Evolutionary conservation across 2,797 vertebrate genomes (phyloP).

Genomic region (Halcyon smyrnensis): DNA sequence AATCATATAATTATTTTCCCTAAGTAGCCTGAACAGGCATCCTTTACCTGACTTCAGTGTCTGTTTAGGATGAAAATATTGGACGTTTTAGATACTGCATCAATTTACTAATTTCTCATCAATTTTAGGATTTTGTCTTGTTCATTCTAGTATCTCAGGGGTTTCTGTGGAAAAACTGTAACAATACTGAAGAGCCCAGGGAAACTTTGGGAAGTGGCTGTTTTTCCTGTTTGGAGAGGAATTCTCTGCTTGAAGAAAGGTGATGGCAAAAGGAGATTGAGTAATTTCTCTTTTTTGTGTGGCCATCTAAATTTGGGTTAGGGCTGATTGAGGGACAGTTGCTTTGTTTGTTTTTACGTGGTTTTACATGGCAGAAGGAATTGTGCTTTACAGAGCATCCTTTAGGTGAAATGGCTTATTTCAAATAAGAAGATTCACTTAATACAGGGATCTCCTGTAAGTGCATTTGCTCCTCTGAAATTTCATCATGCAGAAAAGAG

Average conservation of each 20-base stretch:
- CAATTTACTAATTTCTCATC: not conserved
- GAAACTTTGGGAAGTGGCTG: not conserved
- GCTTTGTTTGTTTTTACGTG: not conserved
- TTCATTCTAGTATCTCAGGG: not conserved
- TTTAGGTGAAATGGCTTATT: not conserved
- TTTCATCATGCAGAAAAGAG: not conserved
- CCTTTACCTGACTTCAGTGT: not conserved
- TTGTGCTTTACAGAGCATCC: not conserved
- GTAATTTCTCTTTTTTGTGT: not conserved
- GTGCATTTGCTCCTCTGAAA: not conserved
- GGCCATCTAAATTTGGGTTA: not conserved
- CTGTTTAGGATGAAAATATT: not conserved
- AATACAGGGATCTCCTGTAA: not conserved
- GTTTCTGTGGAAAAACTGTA: not conserved
- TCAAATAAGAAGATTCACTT: not conserved
- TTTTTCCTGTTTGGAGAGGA: not conserved
- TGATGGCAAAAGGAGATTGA: not conserved
- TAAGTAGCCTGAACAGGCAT: not conserved
- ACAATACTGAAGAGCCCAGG: not conserved
- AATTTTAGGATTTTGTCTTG: not conserved
- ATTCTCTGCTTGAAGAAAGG: not conserved
- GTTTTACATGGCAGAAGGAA: not conserved
- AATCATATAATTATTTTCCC: not conserved
- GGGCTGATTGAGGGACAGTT: not conserved
- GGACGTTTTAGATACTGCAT: fast-evolving